phyloP scores from a whole-genome alignment of 1,140 invertebrate genomes.

The Tetramorium parvispinum region DNA sequence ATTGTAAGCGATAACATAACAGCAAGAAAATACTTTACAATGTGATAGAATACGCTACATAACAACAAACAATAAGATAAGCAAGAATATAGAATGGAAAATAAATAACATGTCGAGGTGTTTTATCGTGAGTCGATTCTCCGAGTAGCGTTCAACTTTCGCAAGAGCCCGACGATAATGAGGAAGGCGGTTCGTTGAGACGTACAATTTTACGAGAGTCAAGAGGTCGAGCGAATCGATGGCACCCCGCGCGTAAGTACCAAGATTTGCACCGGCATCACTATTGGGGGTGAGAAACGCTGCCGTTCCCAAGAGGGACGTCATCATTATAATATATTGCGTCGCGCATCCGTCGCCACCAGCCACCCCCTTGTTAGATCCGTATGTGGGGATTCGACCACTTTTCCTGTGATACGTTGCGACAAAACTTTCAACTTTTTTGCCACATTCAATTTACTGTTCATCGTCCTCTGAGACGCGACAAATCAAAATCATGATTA shows the following conservation, averaged over 20 bases:
- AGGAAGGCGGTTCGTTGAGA: slow-evolving; percentile 68
- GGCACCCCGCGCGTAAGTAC: slow-evolving; percentile 59
- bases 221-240: slow-evolving; percentile 68
- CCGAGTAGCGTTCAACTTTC: slow-evolving; percentile 43
- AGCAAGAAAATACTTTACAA: not conserved
- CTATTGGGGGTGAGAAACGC: slow-evolving; percentile 40
- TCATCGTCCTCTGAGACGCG: slow-evolving; percentile 19
- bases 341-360: slow-evolving; percentile 42
- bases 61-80: slow-evolving; percentile 22
- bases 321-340: slow-evolving; percentile 73
- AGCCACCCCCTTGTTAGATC: slow-evolving; percentile 65
- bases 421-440: slow-evolving; percentile 50
- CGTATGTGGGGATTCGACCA: slow-evolving; percentile 65
- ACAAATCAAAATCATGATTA: slow-evolving; percentile 65
- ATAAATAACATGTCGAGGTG: not conserved
- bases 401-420: slow-evolving; percentile 54
- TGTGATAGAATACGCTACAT: not conserved
- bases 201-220: slow-evolving; percentile 52
- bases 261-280: slow-evolving; percentile 42
- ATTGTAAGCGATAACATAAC: not conserved
- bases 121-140: not conserved
- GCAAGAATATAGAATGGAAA: not conserved
- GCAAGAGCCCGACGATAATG: slow-evolving; percentile 61
- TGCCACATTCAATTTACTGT: slow-evolving; percentile 60
- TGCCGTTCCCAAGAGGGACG: slow-evolving; percentile 65